Evolutionary conservation across 2,113 vertebrate genomes (phyloP).

Genomic region (Deroptyus accipitrinus): DNA sequence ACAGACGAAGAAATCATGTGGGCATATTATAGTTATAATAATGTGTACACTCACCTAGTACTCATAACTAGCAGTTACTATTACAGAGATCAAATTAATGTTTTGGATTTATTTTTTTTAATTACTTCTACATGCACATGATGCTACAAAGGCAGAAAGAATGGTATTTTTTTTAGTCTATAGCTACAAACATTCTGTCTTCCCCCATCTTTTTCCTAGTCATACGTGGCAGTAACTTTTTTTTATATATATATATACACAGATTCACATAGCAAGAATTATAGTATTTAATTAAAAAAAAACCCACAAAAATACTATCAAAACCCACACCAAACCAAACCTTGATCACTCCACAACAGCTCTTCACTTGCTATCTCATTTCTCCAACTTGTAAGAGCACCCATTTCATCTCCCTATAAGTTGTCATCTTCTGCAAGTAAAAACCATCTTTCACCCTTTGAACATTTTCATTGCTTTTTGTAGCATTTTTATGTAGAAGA

Average conservation of each 20-base stretch:
- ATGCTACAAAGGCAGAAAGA: neutral
- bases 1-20: neutral
- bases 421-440: neutral
- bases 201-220: neutral
- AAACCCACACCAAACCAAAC: neutral
- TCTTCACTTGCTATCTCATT: neutral
- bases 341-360: neutral
- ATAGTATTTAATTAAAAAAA: neutral
- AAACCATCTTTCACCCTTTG: neutral
- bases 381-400: neutral
- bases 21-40: neutral
- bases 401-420: neutral
- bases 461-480: neutral
- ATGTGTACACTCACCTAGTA: neutral
- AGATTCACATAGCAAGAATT: neutral
- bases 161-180: neutral
- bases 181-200: neutral
- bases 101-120: neutral
- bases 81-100: conserved; percentile 17
- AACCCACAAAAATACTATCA: neutral
- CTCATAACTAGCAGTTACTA: neutral
- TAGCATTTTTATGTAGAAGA: neutral
- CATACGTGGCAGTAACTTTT: neutral
- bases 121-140: neutral
- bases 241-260: neutral